phyloP scores from a whole-genome alignment of 2,797 vertebrate species.

The Rallus crepitans region DNA sequence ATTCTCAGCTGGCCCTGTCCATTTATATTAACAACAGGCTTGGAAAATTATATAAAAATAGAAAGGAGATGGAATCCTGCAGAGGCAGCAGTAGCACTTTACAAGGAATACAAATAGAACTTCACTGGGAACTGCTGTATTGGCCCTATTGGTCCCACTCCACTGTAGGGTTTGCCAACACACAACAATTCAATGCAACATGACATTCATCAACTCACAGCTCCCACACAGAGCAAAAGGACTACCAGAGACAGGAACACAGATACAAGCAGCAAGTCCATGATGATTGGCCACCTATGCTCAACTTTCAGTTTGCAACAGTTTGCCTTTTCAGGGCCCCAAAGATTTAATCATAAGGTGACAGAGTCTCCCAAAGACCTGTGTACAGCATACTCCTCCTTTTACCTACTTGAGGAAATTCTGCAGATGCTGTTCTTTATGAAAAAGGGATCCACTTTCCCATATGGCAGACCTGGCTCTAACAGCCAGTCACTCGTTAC shows the following conservation, averaged over 20 bases:
- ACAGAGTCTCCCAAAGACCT: not conserved
- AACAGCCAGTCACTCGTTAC: not conserved
- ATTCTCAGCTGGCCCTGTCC: slow-evolving; percentile 53
- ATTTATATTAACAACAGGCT: slow-evolving; percentile 60
- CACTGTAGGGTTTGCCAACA: not conserved
- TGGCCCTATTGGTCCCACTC: not conserved
- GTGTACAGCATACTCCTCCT: not conserved
- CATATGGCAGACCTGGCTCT: not conserved
- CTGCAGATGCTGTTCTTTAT: not conserved
- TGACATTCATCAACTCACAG: not conserved
- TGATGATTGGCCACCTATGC: not conserved
- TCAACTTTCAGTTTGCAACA: not conserved
- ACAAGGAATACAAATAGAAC: slow-evolving; percentile 25
- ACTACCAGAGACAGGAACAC: not conserved
- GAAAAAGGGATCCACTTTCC: not conserved
- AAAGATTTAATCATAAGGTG: not conserved
- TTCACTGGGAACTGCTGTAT: not conserved
- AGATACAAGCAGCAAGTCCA: rapidly evolving
- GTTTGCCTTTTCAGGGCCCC: not conserved
- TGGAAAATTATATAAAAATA: slow-evolving; percentile 60
- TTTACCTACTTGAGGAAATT: not conserved
- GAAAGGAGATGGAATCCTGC: slow-evolving; percentile 48
- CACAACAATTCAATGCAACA: not conserved
- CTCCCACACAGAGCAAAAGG: not conserved
- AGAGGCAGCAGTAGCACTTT: not conserved